phyloP scores from a whole-genome alignment of 2,888 invertebrate species.

The Melipona beecheii region DNA sequence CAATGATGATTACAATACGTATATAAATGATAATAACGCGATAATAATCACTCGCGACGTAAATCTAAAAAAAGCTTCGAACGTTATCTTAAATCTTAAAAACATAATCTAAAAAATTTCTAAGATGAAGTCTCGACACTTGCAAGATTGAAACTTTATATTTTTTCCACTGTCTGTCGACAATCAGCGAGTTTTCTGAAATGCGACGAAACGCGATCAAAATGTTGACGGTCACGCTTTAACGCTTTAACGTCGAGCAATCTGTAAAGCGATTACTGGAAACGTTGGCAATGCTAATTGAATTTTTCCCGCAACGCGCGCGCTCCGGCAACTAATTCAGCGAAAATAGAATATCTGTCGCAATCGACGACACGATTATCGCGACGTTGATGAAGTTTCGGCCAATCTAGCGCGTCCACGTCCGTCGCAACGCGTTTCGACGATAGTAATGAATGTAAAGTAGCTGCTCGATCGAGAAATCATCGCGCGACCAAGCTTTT shows the following conservation, averaged over 20 bases:
- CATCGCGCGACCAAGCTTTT: not conserved
- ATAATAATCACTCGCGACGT: too few species aligned
- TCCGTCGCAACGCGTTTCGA: slow-evolving; percentile 2
- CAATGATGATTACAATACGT: too few species aligned
- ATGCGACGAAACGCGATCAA: not conserved
- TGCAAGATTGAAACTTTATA: too few species aligned
- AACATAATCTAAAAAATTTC: too few species aligned
- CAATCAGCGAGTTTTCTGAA: not conserved
- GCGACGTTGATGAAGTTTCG: slow-evolving; percentile 69
- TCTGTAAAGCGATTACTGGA: slow-evolving; percentile 55
- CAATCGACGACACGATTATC: slow-evolving; percentile 62
- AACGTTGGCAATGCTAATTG: slow-evolving; percentile 46
- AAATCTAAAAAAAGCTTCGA: too few species aligned
- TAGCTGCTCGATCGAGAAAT: slow-evolving; percentile 36
- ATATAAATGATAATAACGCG: too few species aligned
- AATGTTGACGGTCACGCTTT: not conserved
- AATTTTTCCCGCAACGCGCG: slow-evolving; percentile 55
- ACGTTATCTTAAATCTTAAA: too few species aligned
- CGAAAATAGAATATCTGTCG: slow-evolving; percentile 70
- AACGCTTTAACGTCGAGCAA: not conserved
- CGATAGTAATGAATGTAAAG: slow-evolving; percentile 57
- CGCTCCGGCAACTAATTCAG: slow-evolving; percentile 52
- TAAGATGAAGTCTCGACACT: too few species aligned
- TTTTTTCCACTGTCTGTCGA: too few species aligned
- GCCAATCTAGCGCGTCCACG: slow-evolving; percentile 49